A percentile compares a stretch with the other conserved stretches of the same genome.
Conservation (phyloP, 2,888 invertebrate genomes). For the Cyclophora punctaria region DNA sequence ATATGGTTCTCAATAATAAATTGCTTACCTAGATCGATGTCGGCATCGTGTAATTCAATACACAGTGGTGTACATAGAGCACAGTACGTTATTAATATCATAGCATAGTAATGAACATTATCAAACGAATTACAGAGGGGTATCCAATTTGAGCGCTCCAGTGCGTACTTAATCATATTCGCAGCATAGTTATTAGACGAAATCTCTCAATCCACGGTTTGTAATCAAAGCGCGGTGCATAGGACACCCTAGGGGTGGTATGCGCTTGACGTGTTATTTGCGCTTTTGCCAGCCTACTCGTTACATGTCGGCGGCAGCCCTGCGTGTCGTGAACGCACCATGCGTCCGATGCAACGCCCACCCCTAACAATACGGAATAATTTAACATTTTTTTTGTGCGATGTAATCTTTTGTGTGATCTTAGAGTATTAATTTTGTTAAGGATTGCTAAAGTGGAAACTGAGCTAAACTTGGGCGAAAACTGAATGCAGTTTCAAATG, state of each 20-base stretch:
- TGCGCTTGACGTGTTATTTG: slow-evolving; percentile 64
- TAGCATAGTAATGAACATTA: slow-evolving; percentile 4
- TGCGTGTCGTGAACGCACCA: background rate
- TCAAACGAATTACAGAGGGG: slow-evolving; percentile 14
- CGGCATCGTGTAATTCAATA: too few species aligned
- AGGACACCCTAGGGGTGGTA: slow-evolving; percentile 27
- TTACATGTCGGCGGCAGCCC: slow-evolving; percentile 22
- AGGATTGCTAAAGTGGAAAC: too few species aligned
- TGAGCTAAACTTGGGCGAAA: too few species aligned
- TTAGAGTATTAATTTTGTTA: too few species aligned
- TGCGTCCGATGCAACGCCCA: slow-evolving; percentile 6
- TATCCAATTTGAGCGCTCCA: slow-evolving; percentile 19
- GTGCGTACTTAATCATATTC: slow-evolving; percentile 25
- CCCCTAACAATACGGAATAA: slow-evolving; percentile 1
- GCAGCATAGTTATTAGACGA: slow-evolving; percentile 24
- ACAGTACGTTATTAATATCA: background rate
- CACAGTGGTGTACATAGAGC: background rate
- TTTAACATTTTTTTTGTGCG: too few species aligned
- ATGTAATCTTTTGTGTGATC: too few species aligned
- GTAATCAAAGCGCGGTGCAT: slow-evolving; percentile 32
- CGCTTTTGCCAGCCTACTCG: slow-evolving; percentile 58
- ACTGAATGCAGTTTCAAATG: too few species aligned
- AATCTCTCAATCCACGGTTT: slow-evolving; percentile 25
- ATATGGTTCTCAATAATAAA: too few species aligned
- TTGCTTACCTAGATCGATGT: too few species aligned